Conservation (phyloP, 2,797 vertebrate genomes). For the Vespertilio murinus region DNA sequence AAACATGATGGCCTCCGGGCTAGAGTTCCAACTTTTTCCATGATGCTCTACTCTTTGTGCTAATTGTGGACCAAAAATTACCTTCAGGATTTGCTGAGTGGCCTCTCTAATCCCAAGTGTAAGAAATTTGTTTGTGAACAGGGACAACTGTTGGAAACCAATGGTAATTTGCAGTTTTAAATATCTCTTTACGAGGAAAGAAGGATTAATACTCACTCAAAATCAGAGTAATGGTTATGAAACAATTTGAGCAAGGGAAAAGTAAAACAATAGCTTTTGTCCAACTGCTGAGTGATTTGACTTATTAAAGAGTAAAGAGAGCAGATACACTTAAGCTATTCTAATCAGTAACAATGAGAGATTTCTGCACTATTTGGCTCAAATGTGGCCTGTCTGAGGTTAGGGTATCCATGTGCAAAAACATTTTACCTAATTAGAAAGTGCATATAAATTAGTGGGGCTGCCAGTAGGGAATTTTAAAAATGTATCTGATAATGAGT, state of each 20-base stretch:
- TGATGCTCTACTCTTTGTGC: neutral
- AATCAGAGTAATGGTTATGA: neutral
- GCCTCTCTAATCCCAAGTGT: neutral
- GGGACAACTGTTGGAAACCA: neutral
- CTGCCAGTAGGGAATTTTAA: slow-evolving; percentile 10
- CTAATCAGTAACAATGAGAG: slow-evolving; percentile 9
- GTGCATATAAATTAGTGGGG: neutral
- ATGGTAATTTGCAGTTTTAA: neutral
- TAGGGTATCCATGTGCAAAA: neutral
- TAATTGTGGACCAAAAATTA: slow-evolving; percentile 5
- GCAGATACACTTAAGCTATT: neutral
- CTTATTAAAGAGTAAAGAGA: neutral
- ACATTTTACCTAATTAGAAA: slow-evolving; percentile 21
- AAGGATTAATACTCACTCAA: neutral
- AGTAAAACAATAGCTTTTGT: neutral
- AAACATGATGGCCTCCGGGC: neutral
- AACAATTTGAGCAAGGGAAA: slow-evolving; percentile 6
- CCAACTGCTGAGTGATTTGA: neutral
- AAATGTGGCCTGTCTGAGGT: neutral
- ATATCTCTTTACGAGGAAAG: slow-evolving; percentile 24
- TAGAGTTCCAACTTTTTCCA: neutral
- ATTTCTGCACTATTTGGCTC: neutral
- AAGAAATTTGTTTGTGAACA: slow-evolving; percentile 20
- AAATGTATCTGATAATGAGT: slow-evolving; percentile 8
- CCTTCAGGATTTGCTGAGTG: neutral